Evolutionary conservation across 2,888 invertebrate genomes (phyloP).

Genomic region (Polymixis flavicincta): DNA sequence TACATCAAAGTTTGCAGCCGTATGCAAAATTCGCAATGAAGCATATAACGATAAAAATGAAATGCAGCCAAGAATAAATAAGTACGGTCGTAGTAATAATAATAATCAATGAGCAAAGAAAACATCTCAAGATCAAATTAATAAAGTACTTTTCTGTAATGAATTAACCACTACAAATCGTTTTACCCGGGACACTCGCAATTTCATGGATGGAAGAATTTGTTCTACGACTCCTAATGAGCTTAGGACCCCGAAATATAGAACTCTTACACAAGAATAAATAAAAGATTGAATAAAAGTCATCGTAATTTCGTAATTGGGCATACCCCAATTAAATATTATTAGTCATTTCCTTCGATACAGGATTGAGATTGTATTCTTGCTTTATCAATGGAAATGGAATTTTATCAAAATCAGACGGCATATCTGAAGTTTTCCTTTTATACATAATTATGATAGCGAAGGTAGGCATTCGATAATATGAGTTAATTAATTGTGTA

Average conservation of each 20-base stretch:
- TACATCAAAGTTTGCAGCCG: neutral
- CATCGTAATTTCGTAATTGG: constrained; percentile 12
- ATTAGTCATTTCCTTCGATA: constrained; percentile 30
- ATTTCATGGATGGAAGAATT: constrained; percentile 44
- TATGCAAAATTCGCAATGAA: neutral
- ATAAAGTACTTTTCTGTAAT: constrained; percentile 22
- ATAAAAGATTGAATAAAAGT: constrained; percentile 11
- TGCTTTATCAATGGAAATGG: constrained; percentile 26
- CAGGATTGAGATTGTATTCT: constrained; percentile 10
- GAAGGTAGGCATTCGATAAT: constrained; percentile 13
- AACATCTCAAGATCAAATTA: constrained; percentile 26
- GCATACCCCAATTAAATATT: constrained; percentile 38
- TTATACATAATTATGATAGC: constrained; percentile 19
- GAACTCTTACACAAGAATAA: constrained; percentile 25
- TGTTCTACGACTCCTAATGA: constrained; percentile 35
- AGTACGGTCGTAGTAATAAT: neutral
- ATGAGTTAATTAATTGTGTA: constrained; percentile 1
- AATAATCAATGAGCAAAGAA: constrained; percentile 7
- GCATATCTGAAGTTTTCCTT: constrained; percentile 9
- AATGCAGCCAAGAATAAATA: neutral
- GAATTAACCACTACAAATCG: constrained; percentile 12
- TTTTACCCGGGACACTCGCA: constrained; percentile 17
- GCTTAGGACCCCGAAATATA: constrained; percentile 3
- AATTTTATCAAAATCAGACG: constrained; percentile 25
- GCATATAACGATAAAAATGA: neutral